Evolutionary conservation across 2,888 invertebrate genomes (phyloP), one percentile per base, ranked within the genome.

Genomic region (Atethmia centrago): DNA sequence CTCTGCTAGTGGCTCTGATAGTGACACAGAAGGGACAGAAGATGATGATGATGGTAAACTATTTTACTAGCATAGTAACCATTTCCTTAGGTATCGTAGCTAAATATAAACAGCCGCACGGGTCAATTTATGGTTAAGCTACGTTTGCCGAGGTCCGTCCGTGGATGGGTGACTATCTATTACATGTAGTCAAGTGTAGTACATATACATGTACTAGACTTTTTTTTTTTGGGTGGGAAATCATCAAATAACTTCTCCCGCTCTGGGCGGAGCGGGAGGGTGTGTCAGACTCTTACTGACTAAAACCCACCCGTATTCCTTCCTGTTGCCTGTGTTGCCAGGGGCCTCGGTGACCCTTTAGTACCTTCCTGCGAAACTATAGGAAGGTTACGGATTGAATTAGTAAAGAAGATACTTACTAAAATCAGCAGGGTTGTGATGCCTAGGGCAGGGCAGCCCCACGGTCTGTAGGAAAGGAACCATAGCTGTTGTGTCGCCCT

Each of bases 381-480:
- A 16, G 10, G 12, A 21, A 21, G 19, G 4, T 2, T 28, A 16
- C 9, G n/a, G 4, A n/a, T 31, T n/a, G n/a, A 58, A 10, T n/a
- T 7, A 31, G 2, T 21, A 7, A 31, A 53, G 21, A 16, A 5
- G 7, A 19, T 12, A 95, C 97, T 96, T 92, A 97, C 97, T 97
- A 85, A 97, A 97, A 93, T 97, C 97, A 68, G 97, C 97, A n/a
- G 97, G 97, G 84, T 97, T 97, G 87, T 97, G 97, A 88, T 97
- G 97, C 64, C 94, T 94, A 0, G 97, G 97, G 80, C 97, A 97
- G 19, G 96, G 94, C 21, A 97, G 88, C 19, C 97, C 97, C 0
- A 96, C 93, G 74, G 96, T 94, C 3, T 95, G 92, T 69, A 97
- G 87, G 84, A 97, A 97, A 4, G 97, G 97, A 12, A 97, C 97